Evolutionary conservation across 2,888 invertebrate genomes (phyloP), one percentile per base, ranked within the genome.

Genomic region (Drosophila eohydei): DNA sequence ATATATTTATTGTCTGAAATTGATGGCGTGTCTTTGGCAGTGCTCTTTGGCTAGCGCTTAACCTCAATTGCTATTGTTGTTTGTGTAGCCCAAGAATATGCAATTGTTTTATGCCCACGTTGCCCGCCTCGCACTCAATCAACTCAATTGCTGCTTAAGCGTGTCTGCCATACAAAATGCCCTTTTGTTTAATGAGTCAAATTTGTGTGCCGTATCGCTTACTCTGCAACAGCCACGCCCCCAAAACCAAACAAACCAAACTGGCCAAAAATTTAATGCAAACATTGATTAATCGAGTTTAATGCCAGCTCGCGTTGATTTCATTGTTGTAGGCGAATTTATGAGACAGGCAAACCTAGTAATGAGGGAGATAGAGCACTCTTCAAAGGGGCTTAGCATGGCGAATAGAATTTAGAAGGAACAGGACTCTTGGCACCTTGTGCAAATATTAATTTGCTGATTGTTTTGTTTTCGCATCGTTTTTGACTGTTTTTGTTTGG

Each of bases 271-370:
- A 78, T 85, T 85, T 34, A 78, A 74, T 71, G 80, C 87, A 90
- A 90, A 91, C 84, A 90, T 82, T 82, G 82, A 84, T 90, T 91
- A 90, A 91, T 91, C 79, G 90, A 91, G 80, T 90, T 90, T 79
- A 72, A 46, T 72, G 61, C 48, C 50, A 58, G 48, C 50, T 78
- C 36, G 60, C 73, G 69, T 83, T 81, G 84, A 83, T 82, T 83
- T 88, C 66, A 79, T 82, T 81, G 69, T 74, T 76, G 63, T 50
- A 51, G 41, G 30, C 32, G 58, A 71, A 85, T 90, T 88, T 88
- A 85, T 85, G 87, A 87, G 85, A 70, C 59, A 76, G 40, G 28
- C 56, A 40, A 48, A 48, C n/a, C 34, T 7, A 2, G 8, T 6
- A 34, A 34, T 34, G 34, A 6, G 21, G 21, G 21, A 21, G 21